These are phyloP conservation scores for Carterocephalus palaemon DNA, from an alignment of 2,888 invertebrate species.

Conservation along the genomic window DNA sequence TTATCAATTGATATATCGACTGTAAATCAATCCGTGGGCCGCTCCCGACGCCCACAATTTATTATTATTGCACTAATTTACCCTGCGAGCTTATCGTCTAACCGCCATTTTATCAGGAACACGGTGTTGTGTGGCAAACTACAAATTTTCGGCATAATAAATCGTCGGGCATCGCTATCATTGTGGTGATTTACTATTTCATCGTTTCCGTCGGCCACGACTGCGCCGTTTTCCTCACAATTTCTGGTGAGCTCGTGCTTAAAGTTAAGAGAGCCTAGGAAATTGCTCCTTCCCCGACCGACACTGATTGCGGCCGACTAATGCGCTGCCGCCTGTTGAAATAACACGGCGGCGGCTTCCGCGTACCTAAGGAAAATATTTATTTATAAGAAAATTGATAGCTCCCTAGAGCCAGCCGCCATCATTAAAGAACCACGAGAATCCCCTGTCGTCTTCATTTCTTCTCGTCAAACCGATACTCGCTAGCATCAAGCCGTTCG, in stretches of 20 bases:
- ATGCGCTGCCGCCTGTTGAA: conserved; percentile 52
- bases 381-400: conserved; percentile 69
- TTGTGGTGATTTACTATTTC: conserved; percentile 66
- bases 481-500: conserved; percentile 22
- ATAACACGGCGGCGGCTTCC: conserved; percentile 67
- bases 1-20: conserved; percentile 14
- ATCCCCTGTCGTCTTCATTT: conserved; percentile 37
- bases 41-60: conserved; percentile 20
- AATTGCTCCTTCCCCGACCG: conserved; percentile 65
- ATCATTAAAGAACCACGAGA: conserved; percentile 50
- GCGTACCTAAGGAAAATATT: conserved; percentile 63
- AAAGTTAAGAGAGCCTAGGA: conserved; percentile 60
- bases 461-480: conserved; percentile 21
- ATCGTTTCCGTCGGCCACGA: conserved; percentile 59
- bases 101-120: conserved; percentile 27
- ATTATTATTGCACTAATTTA: conserved; percentile 25
- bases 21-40: conserved; percentile 17
- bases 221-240: conserved; percentile 53
- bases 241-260: conserved; percentile 60
- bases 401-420: conserved; percentile 42
- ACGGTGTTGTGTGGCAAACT: conserved; percentile 23
- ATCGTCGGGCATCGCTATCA: conserved; percentile 45
- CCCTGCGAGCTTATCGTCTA: conserved; percentile 19
- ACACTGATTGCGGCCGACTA: conserved; percentile 63
- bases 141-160: conserved; percentile 35